Base-by-base conservation (phyloP, 2,113 vertebrate species). In the Grammomys dolichurus region DNA sequence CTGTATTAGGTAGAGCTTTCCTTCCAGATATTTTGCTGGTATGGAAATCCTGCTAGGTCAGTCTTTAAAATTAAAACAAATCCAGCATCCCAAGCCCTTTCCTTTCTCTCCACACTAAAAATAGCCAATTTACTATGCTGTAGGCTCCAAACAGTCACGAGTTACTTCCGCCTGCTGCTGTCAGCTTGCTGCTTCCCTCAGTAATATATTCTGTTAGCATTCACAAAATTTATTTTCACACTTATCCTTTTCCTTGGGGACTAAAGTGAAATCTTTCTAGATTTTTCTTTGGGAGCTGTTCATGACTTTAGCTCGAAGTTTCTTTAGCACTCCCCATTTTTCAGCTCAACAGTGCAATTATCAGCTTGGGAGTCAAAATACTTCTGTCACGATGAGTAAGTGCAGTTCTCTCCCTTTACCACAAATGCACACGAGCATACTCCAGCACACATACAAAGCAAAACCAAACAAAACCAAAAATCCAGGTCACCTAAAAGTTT, bases 121-220 rank as follows among this genome's bases (percentile, higher is more conserved):
- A 98, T 98, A 99, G 98, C 97, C 91, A 98, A 98, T 99, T 98
- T 98, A 98, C 98, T 98, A 98, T 97, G 97, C 97, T 98, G 98
- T 97, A 95, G 0, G 96, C 97, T 98, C 98, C 97, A 98, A 98
- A 98, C 90, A 97, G 98, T 98, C 98, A 98, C 98, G 98, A 98
- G 98, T 97, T 98, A 97, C 88, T 96, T 97, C 96, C 95, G 98
- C 94, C 96, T 97, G 93, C 97, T 96, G 97, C 98, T 98, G 97
- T 98, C 98, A 98, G 98, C 98, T 98, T 97, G 98, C 98, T 95
- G 88, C 97, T 98, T 96, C 94, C 97, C 97, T 98, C 98, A 97
- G 94, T 98, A 94, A 84, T 88, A 72, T 63, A 96, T 96, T 98
- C 97, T 96, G 93, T 86, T 94, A 89, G 70, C 93, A 96, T 97